Percentiles rank a stretch among this genome's conserved stretches.
Evolutionary conservation across 2,113 vertebrate species (phyloP).

Genomic region (Andinoacara biseriatus): DNA sequence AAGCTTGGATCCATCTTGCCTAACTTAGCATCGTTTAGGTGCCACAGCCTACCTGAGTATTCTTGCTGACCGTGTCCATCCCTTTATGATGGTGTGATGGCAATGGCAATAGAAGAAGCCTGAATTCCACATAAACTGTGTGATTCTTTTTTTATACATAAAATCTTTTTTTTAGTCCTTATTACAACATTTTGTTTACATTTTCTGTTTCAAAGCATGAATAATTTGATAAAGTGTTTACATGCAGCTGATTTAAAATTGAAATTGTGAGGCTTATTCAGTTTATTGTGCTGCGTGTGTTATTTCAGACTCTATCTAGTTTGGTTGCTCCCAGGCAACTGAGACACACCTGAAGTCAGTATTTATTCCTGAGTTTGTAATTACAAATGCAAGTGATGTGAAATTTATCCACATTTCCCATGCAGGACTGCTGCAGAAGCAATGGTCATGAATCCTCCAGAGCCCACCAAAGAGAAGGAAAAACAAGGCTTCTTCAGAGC

Average conservation of each 20-base stretch:
- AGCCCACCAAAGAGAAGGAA: slow-evolving; percentile 95
- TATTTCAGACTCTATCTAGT: background rate
- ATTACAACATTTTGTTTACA: background rate
- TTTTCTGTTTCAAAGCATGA: background rate
- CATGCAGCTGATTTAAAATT: background rate
- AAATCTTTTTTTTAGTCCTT: background rate
- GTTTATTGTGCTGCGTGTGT: background rate
- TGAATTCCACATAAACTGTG: background rate
- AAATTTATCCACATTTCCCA: slow-evolving; percentile 24
- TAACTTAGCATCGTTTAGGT: background rate
- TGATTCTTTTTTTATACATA: background rate
- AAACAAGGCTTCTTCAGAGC: slow-evolving; percentile 98
- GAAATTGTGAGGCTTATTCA: background rate
- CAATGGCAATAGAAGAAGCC: background rate
- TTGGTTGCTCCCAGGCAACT: background rate
- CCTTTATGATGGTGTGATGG: background rate
- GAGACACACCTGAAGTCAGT: background rate
- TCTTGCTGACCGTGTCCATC: background rate
- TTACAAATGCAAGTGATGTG: slow-evolving; percentile 2
- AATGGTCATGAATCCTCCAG: slow-evolving; percentile 90
- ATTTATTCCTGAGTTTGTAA: slow-evolving; percentile 5
- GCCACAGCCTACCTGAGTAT: background rate
- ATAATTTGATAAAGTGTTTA: background rate
- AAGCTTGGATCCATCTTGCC: background rate
- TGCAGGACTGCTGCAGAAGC: slow-evolving; percentile 92